Percentiles rank a stretch among this genome's conserved stretches.
Evolutionary conservation across 2,888 invertebrate genomes (phyloP).

Genomic region (Xestia c-nigrum): DNA sequence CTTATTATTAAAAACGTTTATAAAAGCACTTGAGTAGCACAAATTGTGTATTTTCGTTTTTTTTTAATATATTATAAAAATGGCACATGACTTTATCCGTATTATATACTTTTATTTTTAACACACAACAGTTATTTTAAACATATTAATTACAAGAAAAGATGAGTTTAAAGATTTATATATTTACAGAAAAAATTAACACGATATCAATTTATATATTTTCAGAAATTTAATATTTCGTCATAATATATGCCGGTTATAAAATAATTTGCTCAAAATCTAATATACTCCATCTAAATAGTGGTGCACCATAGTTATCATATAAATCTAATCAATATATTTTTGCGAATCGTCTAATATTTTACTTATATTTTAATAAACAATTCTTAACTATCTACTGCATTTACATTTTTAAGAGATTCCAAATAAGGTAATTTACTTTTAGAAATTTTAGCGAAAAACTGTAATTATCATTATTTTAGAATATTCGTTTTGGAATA

Average conservation of each 20-base stretch:
- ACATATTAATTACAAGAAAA: slow-evolving; percentile 75
- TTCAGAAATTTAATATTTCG: slow-evolving; percentile 70
- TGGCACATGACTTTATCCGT: slow-evolving; percentile 84
- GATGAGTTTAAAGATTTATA: slow-evolving; percentile 77
- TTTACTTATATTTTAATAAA: slow-evolving; percentile 77
- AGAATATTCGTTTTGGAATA: slow-evolving; percentile 60
- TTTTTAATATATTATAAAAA: slow-evolving; percentile 76
- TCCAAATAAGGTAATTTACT: slow-evolving; percentile 57
- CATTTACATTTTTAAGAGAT: slow-evolving; percentile 77
- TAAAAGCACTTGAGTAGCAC: slow-evolving; percentile 90
- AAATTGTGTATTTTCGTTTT: slow-evolving; percentile 77
- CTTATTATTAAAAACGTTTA: slow-evolving; percentile 81
- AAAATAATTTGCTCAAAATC: slow-evolving; percentile 72
- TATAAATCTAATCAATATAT: slow-evolving; percentile 82
- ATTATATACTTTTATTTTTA: slow-evolving; percentile 81
- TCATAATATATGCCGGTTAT: slow-evolving; percentile 64
- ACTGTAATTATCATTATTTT: slow-evolving; percentile 62
- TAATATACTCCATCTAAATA: slow-evolving; percentile 82
- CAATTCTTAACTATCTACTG: slow-evolving; percentile 78
- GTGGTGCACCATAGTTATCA: slow-evolving; percentile 87
- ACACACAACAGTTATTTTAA: slow-evolving; percentile 83
- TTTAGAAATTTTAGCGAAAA: slow-evolving; percentile 62
- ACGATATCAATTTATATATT: slow-evolving; percentile 79
- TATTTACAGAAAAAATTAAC: slow-evolving; percentile 86
- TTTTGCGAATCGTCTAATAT: slow-evolving; percentile 77